Evolutionary conservation across 2,113 vertebrate species (phyloP), one percentile per base, ranked within the genome.

Genomic region (Engystomops pustulosus): DNA sequence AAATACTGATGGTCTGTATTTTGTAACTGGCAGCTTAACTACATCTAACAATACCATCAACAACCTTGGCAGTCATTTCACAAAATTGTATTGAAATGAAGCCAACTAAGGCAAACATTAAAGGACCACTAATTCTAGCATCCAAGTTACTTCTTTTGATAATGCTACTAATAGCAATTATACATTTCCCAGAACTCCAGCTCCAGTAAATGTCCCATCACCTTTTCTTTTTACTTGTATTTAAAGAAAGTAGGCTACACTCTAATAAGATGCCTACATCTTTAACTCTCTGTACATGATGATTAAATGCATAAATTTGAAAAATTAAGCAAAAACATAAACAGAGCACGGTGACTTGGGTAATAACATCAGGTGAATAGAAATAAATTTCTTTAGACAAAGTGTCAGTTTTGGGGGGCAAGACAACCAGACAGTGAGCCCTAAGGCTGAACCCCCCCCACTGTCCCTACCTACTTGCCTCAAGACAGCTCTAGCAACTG

Each of bases 91-190:
- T 44, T 67, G 62, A 36, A 67, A 44, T 70, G 36, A 6, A 41
- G 68, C 68, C 68, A 70, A 9, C 11, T 69, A n/a, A 23, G 20
- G 34, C 68, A 41, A 38, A 14, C 34, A 41, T 70, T 70, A 70
- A 41, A 70, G 68, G 36, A 23, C 10, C 36, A 70, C 36, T 70
- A 70, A 70, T n/a, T 70, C 36, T 41, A 23, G 20, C 20, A 70
- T 41, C 12, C n/a, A 41, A 70, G 36, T 44, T 70, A n/a, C 36
- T 70, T 70, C 36, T 23, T 70, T 70, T 70, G 20, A 41, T 23
- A 70, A 44, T 12, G 68, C 68, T 70, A 41, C 68, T 70, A 44
- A 70, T 44, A 70, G 36, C n/a, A n/a, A 23, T 70, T 36, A 41
- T 15, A 23, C 41, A 9, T 20, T 67, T 67, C 62, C 17, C 30